Evolutionary conservation across 2,797 vertebrate genomes (phyloP), one percentile per base, ranked within the genome.

Genomic region (Loriculus beryllinus): DNA sequence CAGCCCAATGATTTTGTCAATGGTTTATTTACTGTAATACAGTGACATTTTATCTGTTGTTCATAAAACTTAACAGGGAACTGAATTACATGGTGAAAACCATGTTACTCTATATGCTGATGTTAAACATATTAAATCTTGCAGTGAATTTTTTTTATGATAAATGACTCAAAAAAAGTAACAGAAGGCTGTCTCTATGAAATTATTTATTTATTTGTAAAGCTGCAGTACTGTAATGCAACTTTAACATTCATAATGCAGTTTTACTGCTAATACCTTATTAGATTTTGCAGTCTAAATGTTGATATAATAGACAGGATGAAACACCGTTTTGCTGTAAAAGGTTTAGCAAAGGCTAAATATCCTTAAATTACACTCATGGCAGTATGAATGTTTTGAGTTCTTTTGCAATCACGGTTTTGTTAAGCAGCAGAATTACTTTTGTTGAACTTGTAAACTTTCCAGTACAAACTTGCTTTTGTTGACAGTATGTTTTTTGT

Each of bases 341-440:
- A 88, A 88, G 62, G 42, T 82, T 88, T 84, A 86, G 42, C 47
- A 80, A 68, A 90, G 65, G 54, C 59, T 91, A 84, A 74, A 84
- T 86, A 92, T 74, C 93, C 92, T 94, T 92, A 86, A 90, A 84
- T 88, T 93, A 33, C 63, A 64, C 56, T 92, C 63, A 47, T 79
- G 77, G 91, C 80, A 94, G 51, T 23, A 67, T 31, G 86, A 92
- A 96, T 96, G 82, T 91, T 96, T 95, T 92, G 87, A 92, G 87
- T 93, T 95, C 95, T 92, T 93, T 93, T 95, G 92, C 93, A 92
- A 93, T 96, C 95, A 82, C 52, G 57, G 85, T 88, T 94, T 93
- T 93, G 82, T 91, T 94, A 92, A 95, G 87, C 67, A 5, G 89
- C 74, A 90, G 82, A 57, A 83, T 93, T 95, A 82, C 76, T 70